Conservation (phyloP, 2,888 invertebrate species). For the Phyllotreta cruciferae region DNA sequence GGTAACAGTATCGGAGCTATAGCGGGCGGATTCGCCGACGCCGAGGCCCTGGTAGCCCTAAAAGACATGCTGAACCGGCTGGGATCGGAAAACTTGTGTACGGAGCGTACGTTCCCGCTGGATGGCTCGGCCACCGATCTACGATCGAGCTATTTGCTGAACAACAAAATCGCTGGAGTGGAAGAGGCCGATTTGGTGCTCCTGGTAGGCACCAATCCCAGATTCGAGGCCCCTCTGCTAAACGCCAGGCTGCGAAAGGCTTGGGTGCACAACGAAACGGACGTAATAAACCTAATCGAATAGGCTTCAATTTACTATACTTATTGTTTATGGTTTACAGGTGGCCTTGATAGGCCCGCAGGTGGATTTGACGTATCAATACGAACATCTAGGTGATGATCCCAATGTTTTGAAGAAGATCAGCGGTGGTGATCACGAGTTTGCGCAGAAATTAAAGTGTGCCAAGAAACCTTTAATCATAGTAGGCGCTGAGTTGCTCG, state of each 20-base stretch:
- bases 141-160: slow-evolving; percentile 90
- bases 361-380: slow-evolving; percentile 92
- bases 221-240: slow-evolving; percentile 95
- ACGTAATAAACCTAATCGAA: slow-evolving; percentile 52
- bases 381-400: slow-evolving; percentile 88
- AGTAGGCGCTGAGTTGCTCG: slow-evolving; percentile 85
- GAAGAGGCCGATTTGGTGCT: slow-evolving; percentile 94
- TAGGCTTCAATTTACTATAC: not conserved
- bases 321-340: slow-evolving; percentile 40
- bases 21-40: slow-evolving; percentile 90
- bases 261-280: slow-evolving; percentile 91
- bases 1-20: slow-evolving; percentile 74
- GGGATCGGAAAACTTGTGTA: slow-evolving; percentile 86
- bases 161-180: slow-evolving; percentile 86
- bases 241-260: slow-evolving; percentile 96
- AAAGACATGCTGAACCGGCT: slow-evolving; percentile 92
- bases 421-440: slow-evolving; percentile 72
- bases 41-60: slow-evolving; percentile 86
- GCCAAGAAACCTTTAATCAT: slow-evolving; percentile 92
- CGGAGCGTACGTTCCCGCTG: slow-evolving; percentile 89
- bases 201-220: slow-evolving; percentile 94
- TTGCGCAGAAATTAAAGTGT: slow-evolving; percentile 71
- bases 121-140: slow-evolving; percentile 84
- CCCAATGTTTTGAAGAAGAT: slow-evolving; percentile 77
- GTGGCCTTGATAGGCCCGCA: slow-evolving; percentile 88